phyloP scores from a whole-genome alignment of 2,113 vertebrate genomes.

The Scytalopus superciliaris region DNA sequence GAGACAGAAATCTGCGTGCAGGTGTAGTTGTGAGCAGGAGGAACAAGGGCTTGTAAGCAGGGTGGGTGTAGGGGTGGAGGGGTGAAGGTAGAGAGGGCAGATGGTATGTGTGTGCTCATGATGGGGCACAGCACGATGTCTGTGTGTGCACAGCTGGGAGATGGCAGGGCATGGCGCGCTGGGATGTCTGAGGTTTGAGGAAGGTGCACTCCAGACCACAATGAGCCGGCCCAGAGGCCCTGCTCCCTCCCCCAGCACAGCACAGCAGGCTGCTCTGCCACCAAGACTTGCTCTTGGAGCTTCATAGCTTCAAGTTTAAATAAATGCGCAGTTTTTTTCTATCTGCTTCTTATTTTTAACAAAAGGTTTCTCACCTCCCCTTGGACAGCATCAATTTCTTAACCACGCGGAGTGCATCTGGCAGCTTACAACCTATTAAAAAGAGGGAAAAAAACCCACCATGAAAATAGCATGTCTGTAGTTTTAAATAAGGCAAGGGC shows the following conservation, averaged over 20 bases:
- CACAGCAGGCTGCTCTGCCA: not conserved
- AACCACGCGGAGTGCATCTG: not conserved
- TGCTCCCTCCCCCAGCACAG: not conserved
- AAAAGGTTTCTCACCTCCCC: not conserved
- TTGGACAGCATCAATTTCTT: not conserved
- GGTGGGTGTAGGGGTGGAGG: not conserved
- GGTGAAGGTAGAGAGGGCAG: not conserved
- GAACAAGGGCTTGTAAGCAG: not conserved
- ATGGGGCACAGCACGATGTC: not conserved
- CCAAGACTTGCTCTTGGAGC: not conserved
- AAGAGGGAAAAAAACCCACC: not conserved
- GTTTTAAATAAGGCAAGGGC: constrained; percentile 18
- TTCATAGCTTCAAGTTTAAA: not conserved
- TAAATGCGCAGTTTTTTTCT: not conserved
- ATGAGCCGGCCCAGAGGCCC: not conserved
- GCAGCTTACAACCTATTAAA: not conserved
- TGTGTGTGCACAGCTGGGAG: not conserved
- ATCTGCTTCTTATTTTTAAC: not conserved
- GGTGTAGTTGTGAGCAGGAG: not conserved
- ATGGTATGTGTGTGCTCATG: not conserved
- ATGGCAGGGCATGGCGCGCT: accelerated
- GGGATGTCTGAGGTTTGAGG: not conserved
- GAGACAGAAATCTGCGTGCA: not conserved
- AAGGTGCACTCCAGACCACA: not conserved
- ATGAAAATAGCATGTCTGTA: constrained; percentile 2